Conservation (phyloP, 92 coral and sea anemone genomes). For the Palythoa grandis region DNA sequence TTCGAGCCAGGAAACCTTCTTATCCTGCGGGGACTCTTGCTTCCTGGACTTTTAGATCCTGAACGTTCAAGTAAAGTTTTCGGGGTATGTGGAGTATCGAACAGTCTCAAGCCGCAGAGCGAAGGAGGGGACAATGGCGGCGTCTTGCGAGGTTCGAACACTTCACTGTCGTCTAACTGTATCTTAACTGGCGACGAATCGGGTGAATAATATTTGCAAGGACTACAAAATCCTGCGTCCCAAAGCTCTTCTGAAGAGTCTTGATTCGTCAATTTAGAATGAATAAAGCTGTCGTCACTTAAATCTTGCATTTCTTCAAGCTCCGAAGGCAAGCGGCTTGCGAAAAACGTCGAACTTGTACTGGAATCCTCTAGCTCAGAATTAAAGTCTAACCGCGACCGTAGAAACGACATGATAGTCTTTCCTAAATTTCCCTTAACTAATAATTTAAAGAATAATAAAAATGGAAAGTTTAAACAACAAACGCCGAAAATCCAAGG, state of each 20-base stretch:
- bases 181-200: slow-evolving; percentile 76
- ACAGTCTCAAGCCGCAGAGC: slow-evolving; percentile 83
- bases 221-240: slow-evolving; percentile 92
- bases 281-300: slow-evolving; percentile 61
- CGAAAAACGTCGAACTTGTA: slow-evolving; percentile 26
- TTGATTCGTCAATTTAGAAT: slow-evolving; percentile 50
- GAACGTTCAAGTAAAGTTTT: slow-evolving; percentile 90
- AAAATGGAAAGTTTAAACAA: slow-evolving; percentile 8
- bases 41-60: slow-evolving; percentile 62
- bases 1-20: slow-evolving; percentile 73
- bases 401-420: slow-evolving; percentile 21
- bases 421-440: not conserved
- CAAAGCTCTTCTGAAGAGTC: slow-evolving; percentile 75
- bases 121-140: slow-evolving; percentile 97
- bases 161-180: slow-evolving; percentile 45
- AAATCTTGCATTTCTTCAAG: slow-evolving; percentile 66
- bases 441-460: not conserved
- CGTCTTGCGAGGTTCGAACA: slow-evolving; percentile 48
- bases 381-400: slow-evolving; percentile 34
- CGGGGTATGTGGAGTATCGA: slow-evolving; percentile 99
- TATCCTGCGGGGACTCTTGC: slow-evolving; percentile 53
- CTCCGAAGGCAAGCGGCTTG: slow-evolving; percentile 46
- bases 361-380: slow-evolving; percentile 26
- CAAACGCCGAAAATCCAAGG: slow-evolving; percentile 18
- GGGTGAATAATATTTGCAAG: slow-evolving; percentile 64